A percentile compares a stretch with the other conserved stretches of the same genome.
phyloP scores from a whole-genome alignment of 2,797 vertebrate genomes.

The Gambusia yucatana region DNA sequence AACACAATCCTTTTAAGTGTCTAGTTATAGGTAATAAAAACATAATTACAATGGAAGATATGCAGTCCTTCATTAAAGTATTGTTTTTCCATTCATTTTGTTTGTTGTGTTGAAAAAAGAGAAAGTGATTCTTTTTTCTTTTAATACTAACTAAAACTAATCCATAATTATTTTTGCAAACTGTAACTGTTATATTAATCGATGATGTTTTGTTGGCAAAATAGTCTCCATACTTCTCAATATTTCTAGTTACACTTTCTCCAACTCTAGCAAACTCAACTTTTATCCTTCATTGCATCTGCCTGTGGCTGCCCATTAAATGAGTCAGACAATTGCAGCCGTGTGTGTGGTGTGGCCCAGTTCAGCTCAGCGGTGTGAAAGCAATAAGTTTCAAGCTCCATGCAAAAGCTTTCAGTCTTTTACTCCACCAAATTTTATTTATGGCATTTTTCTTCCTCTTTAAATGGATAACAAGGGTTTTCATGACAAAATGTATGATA shows the following conservation, averaged over 20 bases:
- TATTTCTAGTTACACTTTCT: conserved; percentile 13
- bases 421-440: conserved; percentile 17
- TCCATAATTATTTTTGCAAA: background rate
- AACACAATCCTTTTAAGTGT: background rate
- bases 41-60: conserved; percentile 30
- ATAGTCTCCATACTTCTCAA: background rate
- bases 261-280: conserved; percentile 32
- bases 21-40: background rate
- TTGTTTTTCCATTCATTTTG: conserved; percentile 1
- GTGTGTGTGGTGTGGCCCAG: conserved; percentile 7
- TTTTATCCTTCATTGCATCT: conserved; percentile 34
- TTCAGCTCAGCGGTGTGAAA: conserved; percentile 19
- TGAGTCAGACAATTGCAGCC: conserved; percentile 33
- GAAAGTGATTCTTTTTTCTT: conserved; percentile 31
- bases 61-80: conserved; percentile 4
- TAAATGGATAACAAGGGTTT: background rate
- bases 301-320: conserved; percentile 49
- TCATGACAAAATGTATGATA: background rate
- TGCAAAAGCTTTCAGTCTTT: background rate
- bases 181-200: background rate
- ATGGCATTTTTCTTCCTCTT: background rate
- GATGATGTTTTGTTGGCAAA: background rate
- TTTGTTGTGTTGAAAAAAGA: conserved; percentile 17
- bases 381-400: conserved; percentile 11
- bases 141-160: background rate